Base-by-base conservation (phyloP, 2,797 vertebrate species). In the Cryptoblepharus egeriae region DNA sequence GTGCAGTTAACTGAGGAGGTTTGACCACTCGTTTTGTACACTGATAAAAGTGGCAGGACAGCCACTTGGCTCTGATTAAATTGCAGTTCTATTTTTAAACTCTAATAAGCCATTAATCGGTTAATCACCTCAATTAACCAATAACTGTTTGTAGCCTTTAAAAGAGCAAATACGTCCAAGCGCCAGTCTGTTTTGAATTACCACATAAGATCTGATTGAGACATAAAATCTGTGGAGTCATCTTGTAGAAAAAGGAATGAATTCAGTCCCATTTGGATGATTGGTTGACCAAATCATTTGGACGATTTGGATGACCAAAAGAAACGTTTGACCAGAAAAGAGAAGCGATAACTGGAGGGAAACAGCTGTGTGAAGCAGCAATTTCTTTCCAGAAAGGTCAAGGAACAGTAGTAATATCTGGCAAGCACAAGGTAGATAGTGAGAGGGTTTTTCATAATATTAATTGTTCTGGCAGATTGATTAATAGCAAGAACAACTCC, bases 101-200 rank as follows among this genome's bases (percentile, higher is more conserved):
- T 57, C 4, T 52, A 73, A 73, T 67, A 73, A 67, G 72, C 82
- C 37, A 73, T 83, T 83, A 73, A 83, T 60, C 55, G 69, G 75
- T 83, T 73, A 67, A 83, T 78, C 82, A 83, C 64, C 37, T 78
- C 75, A 68, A 58, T 77, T 76, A 72, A 75, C 61, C 78, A 71
- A 71, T 85, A 77, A 71, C 52, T 45, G 74, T 45, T 83, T 78
- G n/a, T 57, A 42, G 70, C 69, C 64, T 57, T 77, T 64, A 28
- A 72, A 65, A 37, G 35, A 58, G 35, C 69, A 78, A 63, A 58
- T 83, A 77, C 35, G 57, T 85, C 37, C 42, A 71, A 45, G 7
- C 35, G 63, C 55, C 22, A 72, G 45, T 76, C 28, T 57, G 24
- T 49, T 10, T 18, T 71, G 45, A 80, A 45, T 76, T 37, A 72